Percentiles rank a stretch among this genome's conserved stretches.
Conservation (phyloP, 2,113 vertebrate genomes). For the Muntiacus muntjak region DNA sequence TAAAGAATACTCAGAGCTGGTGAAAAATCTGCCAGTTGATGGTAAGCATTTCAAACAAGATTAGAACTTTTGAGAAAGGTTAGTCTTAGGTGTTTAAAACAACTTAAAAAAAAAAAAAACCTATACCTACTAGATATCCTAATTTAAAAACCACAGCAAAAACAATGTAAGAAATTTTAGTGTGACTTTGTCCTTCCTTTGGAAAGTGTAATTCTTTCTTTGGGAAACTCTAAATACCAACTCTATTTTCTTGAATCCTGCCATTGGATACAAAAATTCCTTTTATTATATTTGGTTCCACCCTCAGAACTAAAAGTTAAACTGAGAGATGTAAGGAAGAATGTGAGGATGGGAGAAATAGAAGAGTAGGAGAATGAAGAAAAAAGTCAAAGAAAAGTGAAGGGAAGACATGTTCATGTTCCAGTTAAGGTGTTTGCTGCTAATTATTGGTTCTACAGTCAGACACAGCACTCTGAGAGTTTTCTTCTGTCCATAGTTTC, state of each 20-base stretch:
- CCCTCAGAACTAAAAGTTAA: neutral
- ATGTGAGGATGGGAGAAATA: neutral
- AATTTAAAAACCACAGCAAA: neutral
- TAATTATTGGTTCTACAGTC: neutral
- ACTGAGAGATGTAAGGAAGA: neutral
- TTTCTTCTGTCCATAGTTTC: neutral
- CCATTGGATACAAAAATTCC: neutral
- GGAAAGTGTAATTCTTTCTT: neutral
- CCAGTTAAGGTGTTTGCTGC: neutral
- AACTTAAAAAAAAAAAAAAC: neutral
- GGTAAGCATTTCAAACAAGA: conserved; percentile 37
- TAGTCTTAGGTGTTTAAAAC: neutral
- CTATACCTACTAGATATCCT: neutral
- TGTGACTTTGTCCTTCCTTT: neutral
- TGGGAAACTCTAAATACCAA: neutral
- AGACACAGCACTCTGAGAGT: neutral
- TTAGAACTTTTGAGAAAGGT: neutral
- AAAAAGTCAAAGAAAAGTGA: neutral
- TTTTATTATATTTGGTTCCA: neutral
- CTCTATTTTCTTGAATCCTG: neutral
- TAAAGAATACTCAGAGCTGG: neutral
- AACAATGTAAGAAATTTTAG: neutral
- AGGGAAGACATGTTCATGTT: neutral
- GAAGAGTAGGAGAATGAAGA: neutral
- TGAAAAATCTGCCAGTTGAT: conserved; percentile 24